Percentiles rank a stretch among this genome's conserved stretches.
Evolutionary conservation across 2,797 vertebrate genomes (phyloP).

Genomic region (Cacajao melanocephalus): DNA sequence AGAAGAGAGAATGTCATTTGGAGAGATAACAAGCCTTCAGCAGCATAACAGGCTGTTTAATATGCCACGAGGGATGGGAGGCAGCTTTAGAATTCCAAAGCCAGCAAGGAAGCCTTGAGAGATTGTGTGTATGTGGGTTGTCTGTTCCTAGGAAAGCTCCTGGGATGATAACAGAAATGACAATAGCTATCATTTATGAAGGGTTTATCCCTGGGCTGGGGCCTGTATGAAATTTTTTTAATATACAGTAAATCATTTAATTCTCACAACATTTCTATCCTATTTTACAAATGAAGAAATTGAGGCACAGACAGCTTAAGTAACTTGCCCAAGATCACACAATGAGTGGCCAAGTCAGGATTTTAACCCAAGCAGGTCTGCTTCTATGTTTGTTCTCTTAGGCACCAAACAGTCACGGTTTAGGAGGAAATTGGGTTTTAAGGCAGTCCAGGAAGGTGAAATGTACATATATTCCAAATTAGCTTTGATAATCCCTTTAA

Average conservation of each 20-base stretch:
- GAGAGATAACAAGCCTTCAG: constrained; percentile 63
- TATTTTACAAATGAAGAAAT: constrained; percentile 24
- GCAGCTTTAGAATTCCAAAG: constrained; percentile 53
- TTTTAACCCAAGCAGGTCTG: not conserved
- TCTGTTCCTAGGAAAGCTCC: not conserved
- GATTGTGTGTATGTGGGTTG: not conserved
- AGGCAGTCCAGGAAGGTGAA: not conserved
- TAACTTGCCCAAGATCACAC: not conserved
- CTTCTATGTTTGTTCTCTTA: not conserved
- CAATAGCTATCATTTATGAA: not conserved
- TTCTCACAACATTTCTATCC: not conserved
- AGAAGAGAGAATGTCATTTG: constrained; percentile 67
- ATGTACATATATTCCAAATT: constrained; percentile 28
- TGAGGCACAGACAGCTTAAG: not conserved
- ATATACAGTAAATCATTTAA: constrained; percentile 5
- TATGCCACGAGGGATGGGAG: constrained; percentile 29
- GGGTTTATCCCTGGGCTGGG: not conserved
- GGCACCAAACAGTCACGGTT: not conserved
- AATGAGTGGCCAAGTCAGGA: not conserved
- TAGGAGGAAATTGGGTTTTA: constrained; percentile 30
- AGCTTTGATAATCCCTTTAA: constrained; percentile 9
- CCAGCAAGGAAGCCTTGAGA: constrained; percentile 36
- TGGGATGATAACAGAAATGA: not conserved
- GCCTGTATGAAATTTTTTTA: not conserved
- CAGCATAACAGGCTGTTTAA: constrained; percentile 66